Conservation (phyloP, 2,797 vertebrate genomes). For the Mus minutoides region DNA sequence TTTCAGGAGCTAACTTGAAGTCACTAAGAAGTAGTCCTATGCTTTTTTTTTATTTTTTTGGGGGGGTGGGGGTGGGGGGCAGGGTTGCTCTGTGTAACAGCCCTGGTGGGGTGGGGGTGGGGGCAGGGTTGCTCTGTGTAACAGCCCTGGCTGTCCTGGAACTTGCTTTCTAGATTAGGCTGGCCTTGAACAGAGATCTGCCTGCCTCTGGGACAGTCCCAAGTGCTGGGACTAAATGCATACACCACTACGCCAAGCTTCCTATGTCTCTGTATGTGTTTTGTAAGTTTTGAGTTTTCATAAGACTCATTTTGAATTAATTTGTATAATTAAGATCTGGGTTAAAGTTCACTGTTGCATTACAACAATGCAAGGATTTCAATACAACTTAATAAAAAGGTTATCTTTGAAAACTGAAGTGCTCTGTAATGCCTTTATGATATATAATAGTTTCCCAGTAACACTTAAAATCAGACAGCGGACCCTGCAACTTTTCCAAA, state of each 20-base stretch:
- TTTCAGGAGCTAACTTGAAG: not conserved
- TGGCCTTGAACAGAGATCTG: not conserved
- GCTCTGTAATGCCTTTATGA: not conserved
- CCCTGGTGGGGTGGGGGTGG: not conserved
- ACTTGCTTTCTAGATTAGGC: not conserved
- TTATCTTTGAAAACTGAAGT: not conserved
- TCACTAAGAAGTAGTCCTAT: not conserved
- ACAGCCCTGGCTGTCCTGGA: not conserved
- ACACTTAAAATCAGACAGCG: not conserved
- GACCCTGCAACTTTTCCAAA: not conserved
- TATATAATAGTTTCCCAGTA: not conserved
- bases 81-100: not conserved
- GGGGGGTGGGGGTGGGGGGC: too few relatives aligned
- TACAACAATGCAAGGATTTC: not conserved
- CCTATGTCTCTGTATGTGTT: not conserved
- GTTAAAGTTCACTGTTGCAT: not conserved
- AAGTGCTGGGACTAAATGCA: not conserved
- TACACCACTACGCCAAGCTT: too few relatives aligned
- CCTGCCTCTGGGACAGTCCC: not conserved
- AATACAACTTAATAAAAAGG: not conserved
- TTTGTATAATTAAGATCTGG: not conserved
- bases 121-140: not conserved
- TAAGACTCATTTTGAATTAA: not conserved
- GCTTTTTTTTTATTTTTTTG: not conserved
- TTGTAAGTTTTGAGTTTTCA: not conserved